Evolutionary conservation across 2,113 vertebrate genomes (phyloP), one percentile per base, ranked within the genome.

Genomic region (Ophiodon elongatus): DNA sequence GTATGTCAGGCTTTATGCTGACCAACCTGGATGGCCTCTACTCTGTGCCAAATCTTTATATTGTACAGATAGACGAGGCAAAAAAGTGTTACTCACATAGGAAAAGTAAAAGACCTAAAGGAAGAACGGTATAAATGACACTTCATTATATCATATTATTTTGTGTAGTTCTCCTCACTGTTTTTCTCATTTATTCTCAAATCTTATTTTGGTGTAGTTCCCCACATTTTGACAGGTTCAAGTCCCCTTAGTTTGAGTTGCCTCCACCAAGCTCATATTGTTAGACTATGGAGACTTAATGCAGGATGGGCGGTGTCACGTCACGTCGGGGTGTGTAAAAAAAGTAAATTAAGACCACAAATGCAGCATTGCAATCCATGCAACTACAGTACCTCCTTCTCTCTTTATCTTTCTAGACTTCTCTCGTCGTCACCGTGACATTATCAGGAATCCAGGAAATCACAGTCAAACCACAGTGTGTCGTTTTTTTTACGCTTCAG

Each of bases 1-100:
- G 77, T 79, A 21, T 91, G 85, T 90, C 93, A 82, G 76, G 54
- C 79, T 90, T 88, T 68, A 73, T 90, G 88, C 86, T 90, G 84
- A 91, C 89, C 85, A 71, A 78, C 83, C 76, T 85, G 68, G 79
- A 85, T 69, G 33, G 80, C 73, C 65, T 85, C 78, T 6, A 39
- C 83, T 73, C 33, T 62, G 77, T 56, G 29, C 79, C 25, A 7
- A 64, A 35, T 85, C 19, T 82, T 59, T 47, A 77, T 88, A 79
- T 77, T 60, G 68, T 86, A 82, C 37, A 62, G 83, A 90, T 82
- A 73, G 74, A 69, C 35, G 29, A 17, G 33, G 65, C 52, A 73
- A 67, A 83, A 56, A 67, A 27, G 69, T 54, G 29, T 65, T 78
- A 37, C 4, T 63, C 1, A n/a, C 64, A 76, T 74, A 27, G 31